Conservation (phyloP, 2,888 invertebrate genomes). For the Pyrrhosoma nymphula region DNA sequence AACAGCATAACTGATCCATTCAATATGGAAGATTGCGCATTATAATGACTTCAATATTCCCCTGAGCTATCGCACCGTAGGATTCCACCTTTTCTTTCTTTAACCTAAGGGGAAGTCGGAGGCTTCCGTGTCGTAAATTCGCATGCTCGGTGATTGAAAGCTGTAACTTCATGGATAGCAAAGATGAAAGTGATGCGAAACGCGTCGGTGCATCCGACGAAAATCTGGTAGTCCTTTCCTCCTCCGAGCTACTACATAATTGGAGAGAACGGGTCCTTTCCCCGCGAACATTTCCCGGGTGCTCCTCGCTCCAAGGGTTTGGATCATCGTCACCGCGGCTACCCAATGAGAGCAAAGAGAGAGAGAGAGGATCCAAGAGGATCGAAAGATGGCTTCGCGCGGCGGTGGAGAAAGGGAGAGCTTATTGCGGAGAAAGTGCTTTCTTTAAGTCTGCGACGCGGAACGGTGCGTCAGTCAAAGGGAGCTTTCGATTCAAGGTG, state of each 20-base stretch:
- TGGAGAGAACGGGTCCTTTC: not conserved
- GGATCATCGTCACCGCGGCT: not conserved
- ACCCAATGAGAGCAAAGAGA: not conserved
- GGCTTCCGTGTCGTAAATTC: not conserved
- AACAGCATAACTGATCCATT: too few relatives aligned
- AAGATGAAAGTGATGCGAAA: not conserved
- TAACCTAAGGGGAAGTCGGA: too few relatives aligned
- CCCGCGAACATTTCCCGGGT: not conserved
- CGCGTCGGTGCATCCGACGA: not conserved
- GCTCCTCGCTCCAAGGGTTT: not conserved
- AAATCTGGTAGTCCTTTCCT: not conserved
- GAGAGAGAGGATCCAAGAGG: not conserved
- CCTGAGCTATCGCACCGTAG: too few relatives aligned
- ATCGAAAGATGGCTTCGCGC: too few relatives aligned
- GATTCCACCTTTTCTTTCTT: too few relatives aligned
- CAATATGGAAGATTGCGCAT: too few relatives aligned
- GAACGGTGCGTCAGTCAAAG: not conserved
- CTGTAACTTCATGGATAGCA: not conserved
- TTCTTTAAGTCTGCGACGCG: not conserved
- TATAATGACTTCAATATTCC: too few relatives aligned
- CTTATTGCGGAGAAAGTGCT: not conserved
- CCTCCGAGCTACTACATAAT: not conserved
- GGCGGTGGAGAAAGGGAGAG: not conserved
- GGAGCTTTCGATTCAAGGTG: not conserved
- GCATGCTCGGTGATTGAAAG: not conserved